These are phyloP conservation scores for Halichoeres trimaculatus DNA, from an alignment of 2,113 vertebrate genomes.

Conservation along the genomic window DNA sequence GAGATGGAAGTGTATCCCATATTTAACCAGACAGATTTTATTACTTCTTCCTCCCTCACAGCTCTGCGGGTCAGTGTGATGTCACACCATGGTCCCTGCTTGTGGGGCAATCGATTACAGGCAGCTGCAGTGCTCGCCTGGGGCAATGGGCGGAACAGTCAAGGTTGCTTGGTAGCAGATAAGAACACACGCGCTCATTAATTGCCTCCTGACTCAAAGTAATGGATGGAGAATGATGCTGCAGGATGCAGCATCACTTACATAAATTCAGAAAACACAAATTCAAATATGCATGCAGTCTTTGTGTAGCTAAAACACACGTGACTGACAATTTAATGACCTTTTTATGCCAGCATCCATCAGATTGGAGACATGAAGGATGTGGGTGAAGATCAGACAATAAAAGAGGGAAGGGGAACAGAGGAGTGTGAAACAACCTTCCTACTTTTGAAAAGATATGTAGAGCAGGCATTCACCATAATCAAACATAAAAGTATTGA, in stretches of 20 bases:
- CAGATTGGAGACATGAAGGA: not conserved
- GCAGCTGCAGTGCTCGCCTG: conserved; percentile 43
- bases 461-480: too few species aligned
- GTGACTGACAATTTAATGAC: conserved; percentile 16
- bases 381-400: not conserved
- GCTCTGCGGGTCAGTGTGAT: conserved; percentile 31
- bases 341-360: conserved; percentile 27
- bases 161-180: conserved; percentile 71
- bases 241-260: not conserved
- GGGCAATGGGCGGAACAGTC: conserved; percentile 59
- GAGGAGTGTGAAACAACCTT: not conserved
- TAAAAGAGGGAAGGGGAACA: too few species aligned
- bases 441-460: too few species aligned
- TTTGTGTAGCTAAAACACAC: not conserved
- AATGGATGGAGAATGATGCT: not conserved
- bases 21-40: conserved; percentile 1
- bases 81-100: conserved; percentile 4
- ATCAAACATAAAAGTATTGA: too few species aligned
- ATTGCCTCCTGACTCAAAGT: conserved; percentile 54
- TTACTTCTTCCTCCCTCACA: not conserved
- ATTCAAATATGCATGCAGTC: not conserved
- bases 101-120: conserved; percentile 61
- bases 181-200: conserved; percentile 63
- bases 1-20: too few species aligned
- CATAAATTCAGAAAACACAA: conserved; percentile 2